Evolutionary conservation across 2,797 vertebrate species (phyloP).

Genomic region (Heterohyrax brucei): DNA sequence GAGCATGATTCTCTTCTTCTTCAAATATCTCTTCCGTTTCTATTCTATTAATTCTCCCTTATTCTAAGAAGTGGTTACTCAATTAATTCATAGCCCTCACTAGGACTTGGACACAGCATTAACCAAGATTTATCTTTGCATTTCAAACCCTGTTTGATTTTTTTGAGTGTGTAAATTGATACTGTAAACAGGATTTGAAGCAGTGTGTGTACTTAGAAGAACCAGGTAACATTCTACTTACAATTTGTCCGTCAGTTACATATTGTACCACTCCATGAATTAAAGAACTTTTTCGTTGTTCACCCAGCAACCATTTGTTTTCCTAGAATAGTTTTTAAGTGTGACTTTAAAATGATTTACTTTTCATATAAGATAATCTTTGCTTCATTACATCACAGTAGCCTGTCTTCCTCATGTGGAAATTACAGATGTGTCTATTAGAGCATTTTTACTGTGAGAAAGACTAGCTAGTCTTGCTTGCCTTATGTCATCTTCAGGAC

Average conservation of each 20-base stretch:
- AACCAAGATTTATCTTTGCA: neutral
- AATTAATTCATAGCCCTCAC: neutral
- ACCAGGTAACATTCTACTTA: neutral
- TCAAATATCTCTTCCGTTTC: neutral
- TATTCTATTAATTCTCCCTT: neutral
- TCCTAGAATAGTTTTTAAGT: constrained; percentile 20
- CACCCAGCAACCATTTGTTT: neutral
- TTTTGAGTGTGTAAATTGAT: constrained; percentile 8
- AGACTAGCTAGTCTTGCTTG: neutral
- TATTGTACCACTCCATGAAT: neutral
- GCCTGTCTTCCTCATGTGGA: neutral
- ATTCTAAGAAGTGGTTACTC: neutral
- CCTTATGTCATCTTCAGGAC: neutral
- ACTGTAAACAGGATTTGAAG: neutral
- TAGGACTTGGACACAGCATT: neutral
- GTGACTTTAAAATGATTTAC: constrained; percentile 16
- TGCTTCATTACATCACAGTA: neutral
- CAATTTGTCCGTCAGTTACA: constrained; percentile 27
- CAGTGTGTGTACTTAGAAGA: neutral
- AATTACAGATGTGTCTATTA: neutral
- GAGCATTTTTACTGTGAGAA: neutral
- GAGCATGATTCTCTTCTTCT: neutral
- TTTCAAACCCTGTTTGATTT: neutral
- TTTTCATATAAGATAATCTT: constrained; percentile 28
- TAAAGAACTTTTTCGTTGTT: neutral